Conservation (phyloP, 2,888 invertebrate genomes). For the Phorcus lineatus region DNA sequence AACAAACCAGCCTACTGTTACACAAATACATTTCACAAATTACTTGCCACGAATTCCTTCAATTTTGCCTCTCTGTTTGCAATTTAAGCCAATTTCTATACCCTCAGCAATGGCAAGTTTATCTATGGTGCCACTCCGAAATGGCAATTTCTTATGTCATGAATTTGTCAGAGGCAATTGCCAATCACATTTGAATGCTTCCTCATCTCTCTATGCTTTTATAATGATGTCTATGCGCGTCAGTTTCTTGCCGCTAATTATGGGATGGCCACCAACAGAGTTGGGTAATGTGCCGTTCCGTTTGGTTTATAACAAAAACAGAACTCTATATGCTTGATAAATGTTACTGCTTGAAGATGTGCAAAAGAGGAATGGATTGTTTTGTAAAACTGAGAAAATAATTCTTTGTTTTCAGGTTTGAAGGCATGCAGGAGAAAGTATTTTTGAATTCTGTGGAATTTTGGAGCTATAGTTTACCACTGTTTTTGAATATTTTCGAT, state of each 20-base stretch:
- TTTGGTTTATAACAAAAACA: too few relatives aligned
- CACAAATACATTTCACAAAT: constrained; percentile 18
- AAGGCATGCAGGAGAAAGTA: too few relatives aligned
- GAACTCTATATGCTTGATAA: too few relatives aligned
- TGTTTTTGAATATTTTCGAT: too few relatives aligned
- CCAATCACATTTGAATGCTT: not conserved
- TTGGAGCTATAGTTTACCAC: too few relatives aligned
- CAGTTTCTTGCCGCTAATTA: not conserved
- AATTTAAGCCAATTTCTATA: constrained; percentile 9
- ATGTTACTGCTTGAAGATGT: too few relatives aligned
- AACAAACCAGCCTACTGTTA: constrained; percentile 10
- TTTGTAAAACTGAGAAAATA: too few relatives aligned
- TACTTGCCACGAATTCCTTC: constrained; percentile 11
- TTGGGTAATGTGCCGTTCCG: not conserved
- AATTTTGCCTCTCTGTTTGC: constrained; percentile 8
- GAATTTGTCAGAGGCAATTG: not conserved
- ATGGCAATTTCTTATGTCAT: constrained; percentile 15
- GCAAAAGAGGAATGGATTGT: too few relatives aligned
- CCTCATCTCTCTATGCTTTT: not conserved
- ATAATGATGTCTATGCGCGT: not conserved
- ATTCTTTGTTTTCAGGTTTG: too few relatives aligned
- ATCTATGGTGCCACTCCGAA: not conserved
- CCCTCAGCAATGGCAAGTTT: not conserved
- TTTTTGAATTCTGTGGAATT: too few relatives aligned
- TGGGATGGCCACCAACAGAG: constrained; percentile 13